These are phyloP conservation scores for Balanococcus diminutus DNA, from an alignment of 2,888 invertebrate genomes.

Conservation along the genomic window DNA sequence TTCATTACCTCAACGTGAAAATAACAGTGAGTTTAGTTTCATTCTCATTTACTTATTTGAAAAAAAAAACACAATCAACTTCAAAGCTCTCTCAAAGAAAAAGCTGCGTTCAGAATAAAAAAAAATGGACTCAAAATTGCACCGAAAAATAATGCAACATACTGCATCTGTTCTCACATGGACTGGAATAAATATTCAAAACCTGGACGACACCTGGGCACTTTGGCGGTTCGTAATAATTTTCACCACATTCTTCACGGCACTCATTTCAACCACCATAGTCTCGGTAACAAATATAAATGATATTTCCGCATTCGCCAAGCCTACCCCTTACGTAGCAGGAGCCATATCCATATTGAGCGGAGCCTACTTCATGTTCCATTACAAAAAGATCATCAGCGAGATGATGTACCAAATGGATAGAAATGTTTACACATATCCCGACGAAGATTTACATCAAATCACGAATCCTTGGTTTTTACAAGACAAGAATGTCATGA, in stretches of 20 bases:
- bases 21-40: no score
- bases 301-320: neutral
- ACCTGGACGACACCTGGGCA: neutral
- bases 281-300: neutral
- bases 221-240: neutral
- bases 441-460: neutral
- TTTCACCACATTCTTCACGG: neutral
- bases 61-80: no score
- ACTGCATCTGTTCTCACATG: no score
- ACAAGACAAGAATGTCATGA: neutral
- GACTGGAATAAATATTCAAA: neutral
- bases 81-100: no score
- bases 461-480: neutral
- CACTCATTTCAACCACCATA: neutral
- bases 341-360: neutral
- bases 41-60: no score
- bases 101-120: no score
- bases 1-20: no score
- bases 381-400: neutral
- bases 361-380: neutral
- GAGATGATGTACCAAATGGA: neutral
- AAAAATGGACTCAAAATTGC: no score
- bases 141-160: no score
- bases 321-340: neutral
- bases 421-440: neutral